These are phyloP conservation scores for Platycheirus albimanus DNA, from an alignment of 2,888 invertebrate genomes.

Conservation along the genomic window DNA sequence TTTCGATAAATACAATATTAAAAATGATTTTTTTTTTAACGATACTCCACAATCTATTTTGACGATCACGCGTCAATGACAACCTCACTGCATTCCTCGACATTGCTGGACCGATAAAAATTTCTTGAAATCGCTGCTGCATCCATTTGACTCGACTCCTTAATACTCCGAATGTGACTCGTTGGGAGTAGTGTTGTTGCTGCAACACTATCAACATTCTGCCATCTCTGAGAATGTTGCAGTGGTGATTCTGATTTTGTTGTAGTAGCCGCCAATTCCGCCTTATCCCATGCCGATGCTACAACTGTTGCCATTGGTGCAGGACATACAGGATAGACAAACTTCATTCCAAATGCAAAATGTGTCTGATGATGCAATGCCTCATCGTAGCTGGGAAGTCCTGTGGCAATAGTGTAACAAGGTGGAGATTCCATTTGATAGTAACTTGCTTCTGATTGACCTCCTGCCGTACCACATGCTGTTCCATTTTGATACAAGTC, in stretches of 20 bases:
- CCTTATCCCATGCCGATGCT: constrained; percentile 78
- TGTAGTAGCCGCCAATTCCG: constrained; percentile 76
- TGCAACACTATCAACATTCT: constrained; percentile 66
- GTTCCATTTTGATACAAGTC: constrained; percentile 73
- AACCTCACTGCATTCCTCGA: constrained; percentile 56
- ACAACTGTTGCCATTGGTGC: constrained; percentile 75
- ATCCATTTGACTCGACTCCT: constrained; percentile 64
- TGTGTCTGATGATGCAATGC: constrained; percentile 84
- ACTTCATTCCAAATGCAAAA: constrained; percentile 80
- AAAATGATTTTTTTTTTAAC: background rate
- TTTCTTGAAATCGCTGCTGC: constrained; percentile 35
- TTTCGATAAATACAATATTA: background rate
- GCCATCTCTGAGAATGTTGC: constrained; percentile 59
- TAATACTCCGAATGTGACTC: constrained; percentile 65
- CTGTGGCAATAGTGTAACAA: constrained; percentile 86
- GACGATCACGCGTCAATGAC: constrained; percentile 67
- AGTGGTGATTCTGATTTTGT: constrained; percentile 40
- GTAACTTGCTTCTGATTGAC: constrained; percentile 78
- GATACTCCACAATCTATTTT: constrained; percentile 18
- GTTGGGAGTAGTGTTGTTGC: constrained; percentile 68
- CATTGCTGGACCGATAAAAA: constrained; percentile 19
- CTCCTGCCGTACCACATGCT: constrained; percentile 62
- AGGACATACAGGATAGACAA: constrained; percentile 80
- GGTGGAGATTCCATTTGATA: constrained; percentile 84
- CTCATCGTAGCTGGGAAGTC: constrained; percentile 86